Evolutionary conservation across 1,140 invertebrate genomes (phyloP).

Genomic region (Neodiprion fabricii): DNA sequence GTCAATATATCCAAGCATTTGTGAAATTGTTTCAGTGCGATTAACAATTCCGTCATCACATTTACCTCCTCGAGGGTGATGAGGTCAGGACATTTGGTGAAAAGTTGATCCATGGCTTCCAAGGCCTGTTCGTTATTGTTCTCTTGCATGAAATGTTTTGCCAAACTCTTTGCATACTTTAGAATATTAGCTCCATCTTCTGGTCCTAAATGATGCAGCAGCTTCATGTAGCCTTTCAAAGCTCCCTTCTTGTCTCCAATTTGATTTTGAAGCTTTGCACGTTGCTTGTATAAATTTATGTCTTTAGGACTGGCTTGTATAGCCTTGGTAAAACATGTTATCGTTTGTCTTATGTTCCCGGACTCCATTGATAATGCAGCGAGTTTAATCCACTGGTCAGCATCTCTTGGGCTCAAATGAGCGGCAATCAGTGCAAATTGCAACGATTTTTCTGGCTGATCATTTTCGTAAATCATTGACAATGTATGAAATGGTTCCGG

Average conservation of each 20-base stretch:
- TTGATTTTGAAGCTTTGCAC: conserved; percentile 74
- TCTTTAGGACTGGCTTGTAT: conserved; percentile 74
- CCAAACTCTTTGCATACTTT: conserved; percentile 77
- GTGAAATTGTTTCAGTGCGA: conserved; percentile 74
- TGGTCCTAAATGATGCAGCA: conserved; percentile 71
- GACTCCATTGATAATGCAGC: conserved; percentile 80
- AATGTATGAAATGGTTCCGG: conserved; percentile 90
- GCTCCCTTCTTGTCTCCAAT: conserved; percentile 75
- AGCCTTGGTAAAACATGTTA: conserved; percentile 85
- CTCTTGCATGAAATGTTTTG: conserved; percentile 76
- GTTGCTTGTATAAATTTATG: conserved; percentile 73
- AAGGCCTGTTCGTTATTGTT: conserved; percentile 77
- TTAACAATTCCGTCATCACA: conserved; percentile 82
- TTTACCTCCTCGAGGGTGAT: conserved; percentile 81
- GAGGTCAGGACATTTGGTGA: conserved; percentile 71
- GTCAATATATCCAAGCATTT: conserved; percentile 74
- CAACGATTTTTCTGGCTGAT: conserved; percentile 82
- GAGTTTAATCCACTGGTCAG: conserved; percentile 85
- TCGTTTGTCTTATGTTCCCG: conserved; percentile 78
- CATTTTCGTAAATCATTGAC: conserved; percentile 87
- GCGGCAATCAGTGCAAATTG: conserved; percentile 89
- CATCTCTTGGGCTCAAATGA: conserved; percentile 81
- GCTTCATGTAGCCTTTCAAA: conserved; percentile 75
- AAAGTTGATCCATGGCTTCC: conserved; percentile 78
- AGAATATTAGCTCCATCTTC: conserved; percentile 74